Percentiles rank a stretch among this genome's conserved stretches.
Evolutionary conservation across 1,140 invertebrate genomes (phyloP).

Genomic region (Nylanderia fulva): DNA sequence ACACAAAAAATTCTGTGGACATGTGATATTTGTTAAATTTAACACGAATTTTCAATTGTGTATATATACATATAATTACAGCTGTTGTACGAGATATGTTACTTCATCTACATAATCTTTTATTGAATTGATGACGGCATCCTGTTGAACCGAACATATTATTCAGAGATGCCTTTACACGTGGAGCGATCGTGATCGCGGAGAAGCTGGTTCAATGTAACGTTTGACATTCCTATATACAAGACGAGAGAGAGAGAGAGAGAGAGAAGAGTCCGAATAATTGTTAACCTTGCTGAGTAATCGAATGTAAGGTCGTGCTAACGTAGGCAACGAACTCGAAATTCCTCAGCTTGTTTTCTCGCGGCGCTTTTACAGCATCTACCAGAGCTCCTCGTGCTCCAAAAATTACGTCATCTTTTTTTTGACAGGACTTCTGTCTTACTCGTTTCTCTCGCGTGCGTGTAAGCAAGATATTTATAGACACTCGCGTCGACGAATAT

Average conservation of each 20-base stretch:
- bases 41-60: no score
- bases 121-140: neutral
- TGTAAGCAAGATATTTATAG: conserved; percentile 60
- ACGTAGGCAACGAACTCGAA: conserved; percentile 43
- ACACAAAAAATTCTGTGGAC: no score
- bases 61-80: neutral
- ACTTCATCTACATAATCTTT: neutral
- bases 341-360: conserved; percentile 58
- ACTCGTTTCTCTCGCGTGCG: conserved; percentile 28
- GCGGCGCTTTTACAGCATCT: conserved; percentile 60
- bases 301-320: conserved; percentile 43
- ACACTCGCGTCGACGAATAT: neutral
- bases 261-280: neutral
- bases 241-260: no score
- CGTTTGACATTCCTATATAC: neutral
- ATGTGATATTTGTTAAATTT: no score
- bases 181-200: neutral
- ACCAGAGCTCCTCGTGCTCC: conserved; percentile 33
- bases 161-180: neutral
- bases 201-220: neutral
- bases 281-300: conserved; percentile 66
- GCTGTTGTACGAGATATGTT: neutral
- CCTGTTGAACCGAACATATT: neutral
- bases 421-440: conserved; percentile 63
- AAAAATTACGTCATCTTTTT: conserved; percentile 57